Conservation (phyloP, 2,888 invertebrate species). For the Epistrophella euchroma region DNA sequence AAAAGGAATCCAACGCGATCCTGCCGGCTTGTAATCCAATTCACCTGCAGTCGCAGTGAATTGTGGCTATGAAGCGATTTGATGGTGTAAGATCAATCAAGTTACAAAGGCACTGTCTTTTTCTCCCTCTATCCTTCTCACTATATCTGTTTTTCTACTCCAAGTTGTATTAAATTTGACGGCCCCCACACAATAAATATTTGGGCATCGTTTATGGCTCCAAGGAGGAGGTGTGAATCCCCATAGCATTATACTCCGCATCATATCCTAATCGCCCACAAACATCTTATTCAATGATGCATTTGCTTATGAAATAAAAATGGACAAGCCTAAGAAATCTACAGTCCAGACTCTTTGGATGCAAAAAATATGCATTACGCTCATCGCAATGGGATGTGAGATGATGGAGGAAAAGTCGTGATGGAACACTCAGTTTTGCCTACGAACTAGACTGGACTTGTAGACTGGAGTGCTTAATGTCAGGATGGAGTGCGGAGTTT, state of each 20-base stretch:
- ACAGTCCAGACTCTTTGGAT: constrained; percentile 40
- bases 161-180: constrained; percentile 14
- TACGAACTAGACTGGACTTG: constrained; percentile 48
- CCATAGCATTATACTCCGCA: constrained; percentile 37
- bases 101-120: background rate
- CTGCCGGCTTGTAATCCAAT: constrained; percentile 53
- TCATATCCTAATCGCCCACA: constrained; percentile 69
- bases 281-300: constrained; percentile 68
- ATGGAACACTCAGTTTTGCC: constrained; percentile 65
- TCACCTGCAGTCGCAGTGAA: constrained; percentile 74
- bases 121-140: constrained; percentile 11
- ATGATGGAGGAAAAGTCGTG: constrained; percentile 66
- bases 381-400: constrained; percentile 35
- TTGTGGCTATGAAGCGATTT: constrained; percentile 38
- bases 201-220: constrained; percentile 67
- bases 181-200: constrained; percentile 69
- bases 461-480: constrained; percentile 34
- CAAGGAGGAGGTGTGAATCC: constrained; percentile 73
- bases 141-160: background rate
- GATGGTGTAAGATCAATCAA: constrained; percentile 64
- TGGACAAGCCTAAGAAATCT: constrained; percentile 58
- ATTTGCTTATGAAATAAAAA: constrained; percentile 40
- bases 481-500: constrained; percentile 63
- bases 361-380: constrained; percentile 20
- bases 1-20: constrained; percentile 61